Base-by-base conservation (phyloP, 2,113 vertebrate genomes). In the Rafetus swinhoei region DNA sequence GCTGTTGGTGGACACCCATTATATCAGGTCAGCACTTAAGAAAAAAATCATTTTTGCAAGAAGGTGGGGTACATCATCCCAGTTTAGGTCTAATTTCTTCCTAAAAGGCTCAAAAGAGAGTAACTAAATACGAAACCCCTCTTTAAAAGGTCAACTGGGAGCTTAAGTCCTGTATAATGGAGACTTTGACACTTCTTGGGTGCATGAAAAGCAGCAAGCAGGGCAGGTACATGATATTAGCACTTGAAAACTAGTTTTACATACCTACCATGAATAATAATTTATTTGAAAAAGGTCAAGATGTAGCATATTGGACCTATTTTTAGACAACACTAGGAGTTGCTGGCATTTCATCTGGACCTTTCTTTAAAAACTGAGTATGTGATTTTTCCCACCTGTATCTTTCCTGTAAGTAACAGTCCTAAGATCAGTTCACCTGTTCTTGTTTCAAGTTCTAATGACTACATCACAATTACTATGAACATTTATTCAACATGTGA, bases 351-450 rank as follows among this genome's bases (percentile, higher is more conserved):
- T 69, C 2, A 18, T 35, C 13, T 69, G 32, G 60, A 25, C 45
- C 45, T 45, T 45, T 45, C 45, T 32, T 29, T 18, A n/a, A 14
- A 69, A 3, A 2, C 45, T 45, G 45, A 45, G 45, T 45, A 45
- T 45, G 32, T 3, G 77, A 80, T 24, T 24, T 2, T 5, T 22
- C 57, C 91, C 15, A 9, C 19, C 6, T 62, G 29, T 5, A 35
- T 72, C n/a, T 35, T 24, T 74, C 6, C 3, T 57, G 0, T 82
- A 95, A 89, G 32, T n/a, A 62, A 72, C 0, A 1, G 19, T 72
- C 91, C 60, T 52, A 54, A 22, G 77, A 53, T 9, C 60, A 81
- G 54, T 14, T 90, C n/a, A 81, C 32, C 69, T 60, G 15, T 15
- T 24, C 16, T 53, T 86, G 86, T 59, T 8, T 54, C 84, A 65